Percentiles rank a stretch among this genome's conserved stretches.
These are phyloP conservation scores for Cryptophagus acutangulus DNA, from an alignment of 2,888 invertebrate species.

Conservation along the genomic window DNA sequence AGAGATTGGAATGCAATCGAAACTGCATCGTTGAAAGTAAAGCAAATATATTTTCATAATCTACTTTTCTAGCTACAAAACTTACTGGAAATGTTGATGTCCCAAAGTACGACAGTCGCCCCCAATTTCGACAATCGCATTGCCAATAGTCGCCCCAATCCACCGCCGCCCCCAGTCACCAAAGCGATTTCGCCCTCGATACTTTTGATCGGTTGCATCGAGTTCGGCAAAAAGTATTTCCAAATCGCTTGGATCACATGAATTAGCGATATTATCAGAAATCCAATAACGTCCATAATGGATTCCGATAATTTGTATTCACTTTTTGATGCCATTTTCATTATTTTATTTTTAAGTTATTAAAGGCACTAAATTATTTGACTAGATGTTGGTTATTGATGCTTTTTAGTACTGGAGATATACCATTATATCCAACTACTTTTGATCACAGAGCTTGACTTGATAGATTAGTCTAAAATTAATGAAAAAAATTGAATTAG, in stretches of 20 bases:
- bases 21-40: too few relatives aligned
- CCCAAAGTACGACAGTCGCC: conserved; percentile 82
- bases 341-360: neutral
- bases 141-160: conserved; percentile 74
- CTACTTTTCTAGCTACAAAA: too few relatives aligned
- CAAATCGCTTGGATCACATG: conserved; percentile 50
- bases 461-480: too few relatives aligned
- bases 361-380: conserved; percentile 4
- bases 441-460: too few relatives aligned
- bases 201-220: conserved; percentile 63
- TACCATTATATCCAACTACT: too few relatives aligned
- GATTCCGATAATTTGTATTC: conserved; percentile 52
- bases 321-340: conserved; percentile 25
- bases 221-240: conserved; percentile 51
- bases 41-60: too few relatives aligned
- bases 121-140: conserved; percentile 70
- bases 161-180: conserved; percentile 86
- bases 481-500: too few relatives aligned
- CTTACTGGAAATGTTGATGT: too few relatives aligned
- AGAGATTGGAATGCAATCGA: too few relatives aligned
- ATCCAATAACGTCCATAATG: conserved; percentile 52
- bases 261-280: conserved; percentile 25
- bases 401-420: too few relatives aligned
- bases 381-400: too few relatives aligned
- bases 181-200: conserved; percentile 73